A percentile compares a stretch with the other conserved stretches of the same genome.
Conservation (phyloP, 2,113 vertebrate species). For the Opisthocomus hoazin region DNA sequence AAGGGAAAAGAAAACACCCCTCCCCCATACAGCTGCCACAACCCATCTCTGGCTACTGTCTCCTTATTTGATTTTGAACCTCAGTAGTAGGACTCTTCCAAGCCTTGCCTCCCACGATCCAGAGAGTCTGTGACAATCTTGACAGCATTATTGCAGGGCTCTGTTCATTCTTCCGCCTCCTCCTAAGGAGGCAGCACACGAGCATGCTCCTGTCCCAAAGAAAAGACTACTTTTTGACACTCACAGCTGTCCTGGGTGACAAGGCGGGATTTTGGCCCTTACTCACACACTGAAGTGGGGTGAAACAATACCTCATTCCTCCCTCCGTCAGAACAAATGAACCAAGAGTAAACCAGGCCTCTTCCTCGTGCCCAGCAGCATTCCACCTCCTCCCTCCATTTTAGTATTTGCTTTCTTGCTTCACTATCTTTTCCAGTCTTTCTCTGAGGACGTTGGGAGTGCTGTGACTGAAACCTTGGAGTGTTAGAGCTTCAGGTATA, state of each 20-base stretch:
- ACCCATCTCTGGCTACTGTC: neutral
- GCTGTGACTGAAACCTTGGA: neutral
- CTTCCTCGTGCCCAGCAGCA: neutral
- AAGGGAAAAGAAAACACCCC: neutral
- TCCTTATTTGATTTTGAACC: neutral
- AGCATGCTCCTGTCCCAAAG: neutral
- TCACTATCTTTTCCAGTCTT: neutral
- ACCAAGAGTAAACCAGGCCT: neutral
- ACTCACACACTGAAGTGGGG: neutral
- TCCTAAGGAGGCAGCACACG: neutral
- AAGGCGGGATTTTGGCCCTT: neutral
- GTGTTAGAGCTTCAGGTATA: neutral
- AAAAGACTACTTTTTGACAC: neutral
- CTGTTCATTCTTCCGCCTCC: neutral
- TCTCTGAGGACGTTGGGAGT: neutral
- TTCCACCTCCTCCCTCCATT: neutral
- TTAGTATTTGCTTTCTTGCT: neutral
- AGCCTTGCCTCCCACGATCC: neutral
- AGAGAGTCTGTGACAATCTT: neutral
- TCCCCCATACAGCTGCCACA: neutral
- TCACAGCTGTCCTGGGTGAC: neutral
- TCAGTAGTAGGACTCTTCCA: neutral
- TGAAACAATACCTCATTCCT: neutral
- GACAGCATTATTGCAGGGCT: conserved; percentile 9
- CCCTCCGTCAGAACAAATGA: neutral